Percentiles rank a stretch among this genome's conserved stretches.
Evolutionary conservation across 2,797 vertebrate genomes (phyloP).

Genomic region (Atherinosoma microstoma): DNA sequence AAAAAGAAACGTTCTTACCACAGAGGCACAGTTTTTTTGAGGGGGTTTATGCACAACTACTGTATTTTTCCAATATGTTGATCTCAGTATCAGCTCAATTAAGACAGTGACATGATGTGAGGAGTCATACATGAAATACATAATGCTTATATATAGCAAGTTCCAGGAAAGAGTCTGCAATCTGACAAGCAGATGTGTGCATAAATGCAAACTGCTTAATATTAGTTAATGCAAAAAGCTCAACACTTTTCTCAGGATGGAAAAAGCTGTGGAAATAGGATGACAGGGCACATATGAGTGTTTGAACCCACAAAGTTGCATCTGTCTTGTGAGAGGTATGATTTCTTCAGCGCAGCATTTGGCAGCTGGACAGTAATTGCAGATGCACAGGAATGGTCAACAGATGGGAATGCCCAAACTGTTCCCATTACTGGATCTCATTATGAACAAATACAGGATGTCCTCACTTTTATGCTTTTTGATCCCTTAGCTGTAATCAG

Average conservation of each 20-base stretch:
- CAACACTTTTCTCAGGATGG: constrained; percentile 72
- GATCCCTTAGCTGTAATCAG: constrained; percentile 53
- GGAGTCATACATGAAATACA: constrained; percentile 31
- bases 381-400: constrained; percentile 55
- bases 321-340: constrained; percentile 43
- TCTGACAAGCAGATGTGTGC: constrained; percentile 83
- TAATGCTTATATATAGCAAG: constrained; percentile 66
- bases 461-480: constrained; percentile 54
- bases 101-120: constrained; percentile 63
- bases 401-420: constrained; percentile 74
- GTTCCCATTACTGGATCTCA: constrained; percentile 66
- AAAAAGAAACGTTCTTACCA: constrained; percentile 60
- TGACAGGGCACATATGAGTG: constrained; percentile 69
- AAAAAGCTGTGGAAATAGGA: constrained; percentile 78
- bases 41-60: constrained; percentile 43
- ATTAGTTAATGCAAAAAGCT: constrained; percentile 77
- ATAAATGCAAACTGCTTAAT: constrained; percentile 74
- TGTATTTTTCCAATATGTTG: constrained; percentile 72
- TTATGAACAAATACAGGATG: constrained; percentile 63
- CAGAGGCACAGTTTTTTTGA: background rate
- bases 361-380: constrained; percentile 50
- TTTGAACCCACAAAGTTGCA: constrained; percentile 42
- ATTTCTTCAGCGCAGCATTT: constrained; percentile 49
- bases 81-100: constrained; percentile 45
- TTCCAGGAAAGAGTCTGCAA: constrained; percentile 69